These are phyloP conservation scores for Oegoconia quadripuncta DNA, from an alignment of 2,888 invertebrate species.

Conservation along the genomic window DNA sequence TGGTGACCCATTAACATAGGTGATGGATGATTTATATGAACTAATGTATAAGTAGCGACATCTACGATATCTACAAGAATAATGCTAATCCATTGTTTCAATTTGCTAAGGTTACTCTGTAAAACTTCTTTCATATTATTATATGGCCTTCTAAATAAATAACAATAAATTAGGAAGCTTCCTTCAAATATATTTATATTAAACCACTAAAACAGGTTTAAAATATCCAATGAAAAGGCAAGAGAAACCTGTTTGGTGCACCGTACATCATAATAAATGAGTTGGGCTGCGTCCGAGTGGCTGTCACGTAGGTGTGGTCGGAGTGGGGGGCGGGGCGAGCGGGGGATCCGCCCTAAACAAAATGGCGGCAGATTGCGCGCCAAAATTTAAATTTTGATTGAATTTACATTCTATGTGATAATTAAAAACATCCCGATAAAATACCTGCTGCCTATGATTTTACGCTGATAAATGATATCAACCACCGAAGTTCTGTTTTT, in stretches of 20 bases:
- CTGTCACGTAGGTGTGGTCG: slow-evolving; percentile 67
- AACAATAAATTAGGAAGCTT: slow-evolving; percentile 1
- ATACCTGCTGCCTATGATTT: too few species aligned
- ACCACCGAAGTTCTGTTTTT: too few species aligned
- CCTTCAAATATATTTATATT: background rate
- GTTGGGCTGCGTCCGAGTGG: slow-evolving; percentile 76
- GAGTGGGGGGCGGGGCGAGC: slow-evolving; percentile 72
- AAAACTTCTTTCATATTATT: too few species aligned
- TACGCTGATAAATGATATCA: too few species aligned
- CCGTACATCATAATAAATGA: slow-evolving; percentile 74
- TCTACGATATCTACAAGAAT: too few species aligned
- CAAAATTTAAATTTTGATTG: slow-evolving; percentile 69
- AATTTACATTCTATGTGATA: slow-evolving; percentile 10
- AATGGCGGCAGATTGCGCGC: slow-evolving; percentile 80
- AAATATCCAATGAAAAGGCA: slow-evolving; percentile 15
- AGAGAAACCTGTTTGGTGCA: slow-evolving; percentile 51
- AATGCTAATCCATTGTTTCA: too few species aligned
- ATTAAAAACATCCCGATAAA: too few species aligned
- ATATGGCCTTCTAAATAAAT: slow-evolving; percentile 3
- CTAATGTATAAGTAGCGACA: background rate
- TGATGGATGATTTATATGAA: too few species aligned
- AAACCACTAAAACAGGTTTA: background rate
- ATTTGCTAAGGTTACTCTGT: too few species aligned
- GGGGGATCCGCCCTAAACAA: slow-evolving; percentile 79
- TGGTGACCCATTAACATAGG: too few species aligned